Conservation (phyloP, 1,140 invertebrate genomes). For the Megalonaias nervosa region DNA sequence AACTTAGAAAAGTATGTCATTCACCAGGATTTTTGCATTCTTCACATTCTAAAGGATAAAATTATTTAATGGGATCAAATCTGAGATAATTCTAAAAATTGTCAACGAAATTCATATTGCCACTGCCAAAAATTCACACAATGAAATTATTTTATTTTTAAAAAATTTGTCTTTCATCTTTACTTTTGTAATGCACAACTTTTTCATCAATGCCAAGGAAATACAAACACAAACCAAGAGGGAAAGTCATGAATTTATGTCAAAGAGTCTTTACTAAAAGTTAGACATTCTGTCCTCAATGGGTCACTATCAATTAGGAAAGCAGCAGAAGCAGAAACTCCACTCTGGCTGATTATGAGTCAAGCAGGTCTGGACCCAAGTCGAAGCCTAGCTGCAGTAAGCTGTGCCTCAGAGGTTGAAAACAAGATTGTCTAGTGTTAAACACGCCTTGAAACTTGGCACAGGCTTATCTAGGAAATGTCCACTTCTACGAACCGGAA, state of each 20-base stretch:
- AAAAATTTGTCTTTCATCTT: no score
- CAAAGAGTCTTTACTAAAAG: not conserved
- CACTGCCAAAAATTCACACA: no score
- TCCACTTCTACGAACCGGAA: constrained; percentile 13
- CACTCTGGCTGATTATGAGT: constrained; percentile 29
- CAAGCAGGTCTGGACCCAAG: constrained; percentile 8
- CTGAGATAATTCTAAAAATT: no score
- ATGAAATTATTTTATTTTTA: no score
- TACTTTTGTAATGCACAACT: constrained; percentile 4
- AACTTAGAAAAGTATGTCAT: no score
- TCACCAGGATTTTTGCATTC: constrained; percentile 7
- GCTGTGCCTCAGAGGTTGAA: constrained; percentile 23
- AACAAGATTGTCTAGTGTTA: constrained; percentile 27
- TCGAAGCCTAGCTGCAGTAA: constrained; percentile 18
- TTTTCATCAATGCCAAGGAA: constrained; percentile 13
- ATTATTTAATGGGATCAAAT: no score
- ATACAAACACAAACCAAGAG: not conserved
- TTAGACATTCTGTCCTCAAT: constrained; percentile 15
- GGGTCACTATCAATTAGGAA: constrained; percentile 23
- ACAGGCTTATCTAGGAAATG: constrained; percentile 26
- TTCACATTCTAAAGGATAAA: not conserved
- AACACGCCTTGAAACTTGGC: constrained; percentile 9
- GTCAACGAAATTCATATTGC: no score
- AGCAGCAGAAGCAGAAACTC: constrained; percentile 8
- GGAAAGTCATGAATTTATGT: constrained; percentile 11